Base-by-base conservation (phyloP, 2,888 invertebrate species). In the Eupelmus urozonus region DNA sequence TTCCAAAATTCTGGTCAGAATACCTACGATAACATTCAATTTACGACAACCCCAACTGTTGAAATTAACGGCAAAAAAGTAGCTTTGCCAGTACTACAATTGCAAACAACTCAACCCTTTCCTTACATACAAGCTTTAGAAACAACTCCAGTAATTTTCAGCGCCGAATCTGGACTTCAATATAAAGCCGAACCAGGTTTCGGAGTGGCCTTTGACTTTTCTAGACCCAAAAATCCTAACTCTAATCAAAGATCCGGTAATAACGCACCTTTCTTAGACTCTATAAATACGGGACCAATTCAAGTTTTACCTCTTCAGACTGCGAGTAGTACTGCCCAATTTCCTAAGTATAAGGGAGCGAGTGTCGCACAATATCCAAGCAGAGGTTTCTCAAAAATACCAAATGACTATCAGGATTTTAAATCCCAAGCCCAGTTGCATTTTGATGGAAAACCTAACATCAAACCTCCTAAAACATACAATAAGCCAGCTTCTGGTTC, bases 391-490 rank as follows among this genome's bases (percentile, higher is more conserved):
- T 60, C 81, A 77, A 34, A 74, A 11, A 72, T 77, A n/a, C 73
- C 81, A 0, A 81, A 82, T 25, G 81, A 74, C 69, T 89, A 89
- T 79, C 83, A 88, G 42, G 83, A 85, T 2, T 81, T 89, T 16
- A 83, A 83, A 2, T 80, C 83, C 60, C 89, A 89, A 62, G 85
- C 88, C 0, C 88, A 87, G 40, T 82, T 89, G 25, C 88, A 87
- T 20, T 89, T 89, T 51, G 80, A 78, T 71, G 23, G 51, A 13
- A 72, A 81, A 51, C 11, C 2, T 40, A 76, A 76, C 27, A 69
- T 18, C 11, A 60, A 70, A 45, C 18, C 20, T 11, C 49, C 59
- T 2, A 65, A 23, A 23, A 11, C 23, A 40, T 65, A 34, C 49
- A 76, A 76, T 16, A 77, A 81, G 7, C 69, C 78, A 23, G 27